Percentiles rank a stretch among this genome's conserved stretches.
Evolutionary conservation across 2,113 vertebrate genomes (phyloP).

Genomic region (Edolisoma coerulescens): DNA sequence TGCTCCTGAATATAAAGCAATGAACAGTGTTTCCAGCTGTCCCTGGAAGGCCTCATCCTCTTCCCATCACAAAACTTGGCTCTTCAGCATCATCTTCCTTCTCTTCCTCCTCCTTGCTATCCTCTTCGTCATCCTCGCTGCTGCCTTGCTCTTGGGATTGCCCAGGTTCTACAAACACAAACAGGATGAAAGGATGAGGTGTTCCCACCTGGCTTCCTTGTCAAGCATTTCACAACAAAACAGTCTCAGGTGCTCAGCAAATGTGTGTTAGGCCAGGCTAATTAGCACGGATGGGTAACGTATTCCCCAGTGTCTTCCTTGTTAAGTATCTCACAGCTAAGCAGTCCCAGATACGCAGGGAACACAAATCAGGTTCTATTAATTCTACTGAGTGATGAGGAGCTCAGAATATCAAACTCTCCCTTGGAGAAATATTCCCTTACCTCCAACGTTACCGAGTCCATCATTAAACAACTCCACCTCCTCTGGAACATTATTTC

Average conservation of each 20-base stretch:
- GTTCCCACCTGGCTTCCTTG: not conserved
- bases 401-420: not conserved
- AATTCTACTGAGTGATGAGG: not conserved
- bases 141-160: constrained; percentile 55
- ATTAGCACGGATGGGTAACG: not conserved
- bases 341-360: not conserved
- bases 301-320: not conserved
- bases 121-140: constrained; percentile 70
- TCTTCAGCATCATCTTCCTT: constrained; percentile 69
- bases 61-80: constrained; percentile 69
- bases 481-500: not conserved
- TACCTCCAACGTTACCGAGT: not conserved
- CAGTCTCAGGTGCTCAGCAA: not conserved
- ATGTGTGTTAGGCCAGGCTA: not conserved
- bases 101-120: constrained; percentile 68
- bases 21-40: not conserved
- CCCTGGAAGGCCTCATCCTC: constrained; percentile 29
- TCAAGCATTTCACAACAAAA: not conserved
- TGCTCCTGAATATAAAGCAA: constrained; percentile 36
- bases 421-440: not conserved
- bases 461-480: not conserved
- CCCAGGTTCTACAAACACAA: constrained; percentile 41
- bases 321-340: not conserved
- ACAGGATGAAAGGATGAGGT: not conserved
- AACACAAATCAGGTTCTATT: not conserved